A percentile compares a stretch with the other conserved stretches of the same genome.
These are phyloP conservation scores for Toxotes lorentzi DNA, from an alignment of 2,797 vertebrate species.

Conservation along the genomic window DNA sequence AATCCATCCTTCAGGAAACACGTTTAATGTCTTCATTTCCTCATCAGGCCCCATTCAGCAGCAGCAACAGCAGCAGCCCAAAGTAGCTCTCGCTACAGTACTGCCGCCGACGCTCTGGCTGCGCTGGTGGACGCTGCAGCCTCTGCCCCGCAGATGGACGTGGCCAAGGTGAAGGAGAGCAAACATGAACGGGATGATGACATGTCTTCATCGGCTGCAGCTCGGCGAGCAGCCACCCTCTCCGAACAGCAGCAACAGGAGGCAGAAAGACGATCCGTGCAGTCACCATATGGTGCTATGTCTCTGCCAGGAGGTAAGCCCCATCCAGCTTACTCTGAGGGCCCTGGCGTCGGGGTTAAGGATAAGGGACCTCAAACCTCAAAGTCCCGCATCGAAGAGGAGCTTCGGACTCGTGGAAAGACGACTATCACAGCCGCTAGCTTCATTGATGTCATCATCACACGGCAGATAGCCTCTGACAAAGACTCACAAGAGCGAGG, in stretches of 20 bases:
- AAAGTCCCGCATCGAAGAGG: constrained; percentile 97
- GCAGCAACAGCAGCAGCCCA: constrained; percentile 80
- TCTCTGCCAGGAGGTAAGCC: constrained; percentile 91
- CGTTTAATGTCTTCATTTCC: constrained; percentile 11
- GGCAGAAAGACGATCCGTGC: constrained; percentile 90
- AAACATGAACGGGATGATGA: constrained; percentile 94
- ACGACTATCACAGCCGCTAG: constrained; percentile 99
- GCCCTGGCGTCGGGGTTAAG: constrained; percentile 82
- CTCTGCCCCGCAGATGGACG: constrained; percentile 95
- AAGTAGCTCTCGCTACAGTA: constrained; percentile 92
- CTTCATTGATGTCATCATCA: constrained; percentile 99
- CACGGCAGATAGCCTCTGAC: constrained; percentile 97
- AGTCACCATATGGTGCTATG: constrained; percentile 90
- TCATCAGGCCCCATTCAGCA: constrained; percentile 82
- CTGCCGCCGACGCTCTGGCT: constrained; percentile 95
- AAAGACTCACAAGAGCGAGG: constrained; percentile 95
- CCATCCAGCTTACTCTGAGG: constrained; percentile 88
- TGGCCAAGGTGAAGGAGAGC: constrained; percentile 92
- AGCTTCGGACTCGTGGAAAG: constrained; percentile 96
- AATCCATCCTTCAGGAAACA: background rate
- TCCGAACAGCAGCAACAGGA: constrained; percentile 89
- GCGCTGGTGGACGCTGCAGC: constrained; percentile 96
- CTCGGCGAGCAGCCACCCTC: constrained; percentile 84
- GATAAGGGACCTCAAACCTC: constrained; percentile 92
- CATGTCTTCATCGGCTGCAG: constrained; percentile 71